A percentile compares a stretch with the other conserved stretches of the same genome.
These are phyloP conservation scores for Tychaedon coryphoeus DNA, from an alignment of 2,113 vertebrate species.

Conservation along the genomic window DNA sequence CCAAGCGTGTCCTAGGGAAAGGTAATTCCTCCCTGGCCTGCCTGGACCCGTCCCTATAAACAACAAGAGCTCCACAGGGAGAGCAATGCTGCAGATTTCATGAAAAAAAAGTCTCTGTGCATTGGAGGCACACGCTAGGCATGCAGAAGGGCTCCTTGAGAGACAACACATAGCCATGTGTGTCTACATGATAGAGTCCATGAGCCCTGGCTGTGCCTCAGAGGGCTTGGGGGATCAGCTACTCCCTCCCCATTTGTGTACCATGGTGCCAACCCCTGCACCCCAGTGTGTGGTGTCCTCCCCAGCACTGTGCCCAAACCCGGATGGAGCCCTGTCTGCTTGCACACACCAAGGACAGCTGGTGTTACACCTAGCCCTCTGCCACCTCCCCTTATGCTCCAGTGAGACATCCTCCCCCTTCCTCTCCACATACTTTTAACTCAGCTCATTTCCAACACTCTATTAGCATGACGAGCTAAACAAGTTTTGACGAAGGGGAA, in stretches of 20 bases:
- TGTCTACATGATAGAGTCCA: not conserved
- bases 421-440: not conserved
- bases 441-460: not conserved
- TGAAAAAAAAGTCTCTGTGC: not conserved
- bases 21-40: conserved; percentile 62
- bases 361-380: not conserved
- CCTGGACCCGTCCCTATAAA: conserved; percentile 57
- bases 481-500: conserved; percentile 33
- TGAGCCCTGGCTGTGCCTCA: not conserved
- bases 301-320: accelerated
- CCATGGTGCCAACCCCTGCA: accelerated
- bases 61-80: not conserved
- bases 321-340: not conserved
- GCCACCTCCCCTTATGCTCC: accelerated
- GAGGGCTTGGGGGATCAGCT: not conserved
- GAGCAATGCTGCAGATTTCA: conserved; percentile 12
- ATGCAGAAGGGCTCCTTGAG: not conserved
- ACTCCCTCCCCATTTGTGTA: not conserved
- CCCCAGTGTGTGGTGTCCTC: accelerated
- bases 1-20: conserved; percentile 66
- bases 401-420: not conserved
- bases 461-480: conserved; percentile 54
- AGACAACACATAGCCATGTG: not conserved
- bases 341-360: not conserved
- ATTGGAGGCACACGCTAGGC: not conserved